These are phyloP conservation scores for Sarcophaga bullata DNA, from an alignment of 1,140 invertebrate species.

Conservation along the genomic window DNA sequence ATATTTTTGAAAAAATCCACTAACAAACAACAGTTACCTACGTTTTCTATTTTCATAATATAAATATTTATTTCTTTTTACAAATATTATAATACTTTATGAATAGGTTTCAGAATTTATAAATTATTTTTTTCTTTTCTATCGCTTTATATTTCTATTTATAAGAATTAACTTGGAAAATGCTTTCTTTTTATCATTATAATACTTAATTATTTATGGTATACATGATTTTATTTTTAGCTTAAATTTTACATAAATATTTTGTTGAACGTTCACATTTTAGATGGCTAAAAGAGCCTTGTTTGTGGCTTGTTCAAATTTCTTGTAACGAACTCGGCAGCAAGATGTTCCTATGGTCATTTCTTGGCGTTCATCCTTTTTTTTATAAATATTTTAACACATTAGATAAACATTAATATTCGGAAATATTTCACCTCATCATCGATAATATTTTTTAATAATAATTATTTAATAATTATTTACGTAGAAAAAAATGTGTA, in stretches of 20 bases:
- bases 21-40: constrained; percentile 9
- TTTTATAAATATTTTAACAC: no score
- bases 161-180: constrained; percentile 12
- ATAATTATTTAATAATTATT: constrained; percentile 37
- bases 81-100: background rate
- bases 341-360: no score
- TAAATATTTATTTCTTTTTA: background rate
- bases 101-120: background rate
- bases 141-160: no score
- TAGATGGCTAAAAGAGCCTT: no score
- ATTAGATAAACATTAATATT: no score
- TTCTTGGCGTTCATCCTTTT: no score
- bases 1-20: background rate
- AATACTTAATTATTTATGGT: constrained; percentile 13
- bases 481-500: constrained; percentile 31
- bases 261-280: background rate
- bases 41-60: background rate
- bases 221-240: background rate
- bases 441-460: background rate
- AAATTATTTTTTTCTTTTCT: background rate
- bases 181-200: background rate
- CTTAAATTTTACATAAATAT: background rate
- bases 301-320: no score
- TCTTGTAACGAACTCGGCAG: no score
- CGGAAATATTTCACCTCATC: background rate